Percentiles rank a stretch among this genome's conserved stretches.
Conservation (phyloP, 1,140 invertebrate genomes). For the Ganaspis sp. region DNA sequence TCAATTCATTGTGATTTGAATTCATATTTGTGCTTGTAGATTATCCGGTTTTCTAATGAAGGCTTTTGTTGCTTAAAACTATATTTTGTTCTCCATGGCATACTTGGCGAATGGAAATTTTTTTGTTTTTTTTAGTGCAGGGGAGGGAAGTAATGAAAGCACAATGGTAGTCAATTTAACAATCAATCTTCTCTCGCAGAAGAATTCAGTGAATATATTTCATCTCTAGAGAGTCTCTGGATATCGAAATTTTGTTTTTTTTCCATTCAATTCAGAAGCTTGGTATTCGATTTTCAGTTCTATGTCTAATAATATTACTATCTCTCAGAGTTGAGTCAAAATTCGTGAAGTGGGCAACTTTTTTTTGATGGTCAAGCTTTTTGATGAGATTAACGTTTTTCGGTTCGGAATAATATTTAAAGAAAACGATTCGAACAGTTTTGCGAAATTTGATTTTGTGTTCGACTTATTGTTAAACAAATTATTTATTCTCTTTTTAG, state of each 20-base stretch:
- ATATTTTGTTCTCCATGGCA: not conserved
- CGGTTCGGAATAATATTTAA: no score
- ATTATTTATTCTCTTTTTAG: no score
- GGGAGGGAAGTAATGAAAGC: not conserved
- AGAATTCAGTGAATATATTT: slow-evolving; percentile 3
- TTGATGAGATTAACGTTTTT: no score
- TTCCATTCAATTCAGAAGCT: not conserved
- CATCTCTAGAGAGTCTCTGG: not conserved
- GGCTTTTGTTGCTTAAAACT: slow-evolving; percentile 1
- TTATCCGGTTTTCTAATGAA: not conserved
- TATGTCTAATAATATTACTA: not conserved
- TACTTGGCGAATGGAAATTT: not conserved
- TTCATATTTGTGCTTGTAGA: not conserved
- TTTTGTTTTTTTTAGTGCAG: not conserved
- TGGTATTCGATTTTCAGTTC: not conserved
- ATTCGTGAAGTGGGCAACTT: no score
- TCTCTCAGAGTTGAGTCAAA: no score
- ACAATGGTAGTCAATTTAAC: slow-evolving; percentile 9
- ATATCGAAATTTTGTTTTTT: not conserved
- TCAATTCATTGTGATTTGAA: not conserved
- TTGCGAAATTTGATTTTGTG: no score
- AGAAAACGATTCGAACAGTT: no score
- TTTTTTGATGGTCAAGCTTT: no score
- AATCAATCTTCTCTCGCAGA: slow-evolving; percentile 3
- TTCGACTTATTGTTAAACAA: no score